Percentiles rank a stretch among this genome's conserved stretches.
Conservation (phyloP, 2,888 invertebrate species). For the Drosophila incognita region DNA sequence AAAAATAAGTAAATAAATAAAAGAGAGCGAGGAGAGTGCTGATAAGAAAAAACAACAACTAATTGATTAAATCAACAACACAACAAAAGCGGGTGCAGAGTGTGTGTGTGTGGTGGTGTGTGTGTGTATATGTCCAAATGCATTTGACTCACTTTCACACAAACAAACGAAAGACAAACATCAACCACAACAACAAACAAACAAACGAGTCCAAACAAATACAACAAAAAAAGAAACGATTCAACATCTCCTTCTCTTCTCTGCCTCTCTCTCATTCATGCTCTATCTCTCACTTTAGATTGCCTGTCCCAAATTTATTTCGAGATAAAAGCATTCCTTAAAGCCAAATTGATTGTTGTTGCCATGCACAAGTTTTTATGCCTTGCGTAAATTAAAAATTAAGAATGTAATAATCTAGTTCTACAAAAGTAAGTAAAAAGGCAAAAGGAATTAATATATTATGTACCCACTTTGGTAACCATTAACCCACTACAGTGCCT, state of each 20-base stretch:
- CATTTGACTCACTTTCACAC: slow-evolving; percentile 74
- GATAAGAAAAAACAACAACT: slow-evolving; percentile 42
- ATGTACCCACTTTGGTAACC: not conserved
- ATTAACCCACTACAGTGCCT: too few species aligned
- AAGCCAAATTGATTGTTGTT: slow-evolving; percentile 19
- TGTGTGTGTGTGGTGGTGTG: not conserved
- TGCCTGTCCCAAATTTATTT: slow-evolving; percentile 21
- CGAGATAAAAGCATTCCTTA: slow-evolving; percentile 45
- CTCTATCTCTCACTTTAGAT: not conserved
- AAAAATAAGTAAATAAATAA: slow-evolving; percentile 23
- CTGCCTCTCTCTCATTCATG: slow-evolving; percentile 3
- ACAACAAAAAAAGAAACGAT: slow-evolving; percentile 23
- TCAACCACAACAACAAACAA: slow-evolving; percentile 13
- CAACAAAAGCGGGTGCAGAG: slow-evolving; percentile 22
- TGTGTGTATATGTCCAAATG: slow-evolving; percentile 37
- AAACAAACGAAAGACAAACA: slow-evolving; percentile 66
- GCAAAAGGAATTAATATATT: not conserved
- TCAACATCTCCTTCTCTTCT: slow-evolving; percentile 4
- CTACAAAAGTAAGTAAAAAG: not conserved
- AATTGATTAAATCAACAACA: slow-evolving; percentile 24
- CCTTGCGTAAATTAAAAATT: not conserved
- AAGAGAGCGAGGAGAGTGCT: slow-evolving; percentile 28
- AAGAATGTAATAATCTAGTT: not conserved
- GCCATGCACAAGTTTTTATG: slow-evolving; percentile 9
- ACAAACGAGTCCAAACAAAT: slow-evolving; percentile 46